Evolutionary conservation across 2,888 invertebrate genomes (phyloP).

Genomic region (Cylindroiulus punctatus): DNA sequence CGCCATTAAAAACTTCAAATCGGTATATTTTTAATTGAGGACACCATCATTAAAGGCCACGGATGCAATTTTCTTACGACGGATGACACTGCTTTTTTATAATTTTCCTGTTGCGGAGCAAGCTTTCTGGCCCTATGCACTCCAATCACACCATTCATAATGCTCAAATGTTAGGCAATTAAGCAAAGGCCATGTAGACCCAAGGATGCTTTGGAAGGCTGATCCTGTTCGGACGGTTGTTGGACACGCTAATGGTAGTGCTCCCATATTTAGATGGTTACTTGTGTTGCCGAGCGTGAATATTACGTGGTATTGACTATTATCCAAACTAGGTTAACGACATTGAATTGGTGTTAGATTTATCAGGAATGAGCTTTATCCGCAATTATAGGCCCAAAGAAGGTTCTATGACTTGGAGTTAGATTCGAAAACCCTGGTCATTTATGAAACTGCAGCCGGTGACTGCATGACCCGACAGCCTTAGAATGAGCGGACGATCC

Average conservation of each 20-base stretch:
- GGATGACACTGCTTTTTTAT: constrained; percentile 26
- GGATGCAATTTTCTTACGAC: constrained; percentile 35
- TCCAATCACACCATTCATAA: constrained; percentile 33
- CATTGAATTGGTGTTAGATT: background rate
- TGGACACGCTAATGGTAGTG: no score
- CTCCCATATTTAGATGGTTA: background rate
- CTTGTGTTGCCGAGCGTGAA: background rate
- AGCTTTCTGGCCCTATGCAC: constrained; percentile 39
- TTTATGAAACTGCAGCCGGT: background rate
- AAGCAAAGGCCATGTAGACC: background rate
- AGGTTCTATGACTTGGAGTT: background rate
- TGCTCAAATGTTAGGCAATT: constrained; percentile 5
- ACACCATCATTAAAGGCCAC: constrained; percentile 30
- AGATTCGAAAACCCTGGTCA: background rate
- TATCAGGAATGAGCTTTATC: background rate
- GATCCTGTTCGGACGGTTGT: background rate
- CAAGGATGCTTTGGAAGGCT: background rate
- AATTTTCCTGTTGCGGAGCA: constrained; percentile 6
- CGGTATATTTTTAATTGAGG: constrained; percentile 40
- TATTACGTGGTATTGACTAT: no score
- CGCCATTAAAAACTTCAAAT: background rate
- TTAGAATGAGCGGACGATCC: constrained; percentile 35
- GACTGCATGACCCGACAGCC: constrained; percentile 10
- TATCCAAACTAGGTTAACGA: background rate
- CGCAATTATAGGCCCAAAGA: background rate